phyloP scores from a whole-genome alignment of 2,888 invertebrate genomes.

The Diploptera punctata region DNA sequence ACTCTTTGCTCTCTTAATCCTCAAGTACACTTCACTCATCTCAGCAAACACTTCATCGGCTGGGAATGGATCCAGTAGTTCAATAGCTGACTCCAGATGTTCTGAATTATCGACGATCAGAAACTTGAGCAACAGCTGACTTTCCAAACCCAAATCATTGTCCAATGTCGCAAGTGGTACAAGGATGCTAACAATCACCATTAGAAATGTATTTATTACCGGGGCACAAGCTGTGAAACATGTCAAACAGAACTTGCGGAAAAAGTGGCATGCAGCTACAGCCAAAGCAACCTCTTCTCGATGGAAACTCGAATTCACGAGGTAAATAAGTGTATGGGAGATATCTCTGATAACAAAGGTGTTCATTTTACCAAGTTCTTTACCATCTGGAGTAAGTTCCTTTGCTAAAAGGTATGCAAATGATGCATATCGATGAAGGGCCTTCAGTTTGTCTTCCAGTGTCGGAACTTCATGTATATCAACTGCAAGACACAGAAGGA shows the following conservation, averaged over 20 bases:
- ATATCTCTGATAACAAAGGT: conserved; percentile 32
- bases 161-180: conserved; percentile 23
- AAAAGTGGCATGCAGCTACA: conserved; percentile 32
- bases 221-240: conserved; percentile 25
- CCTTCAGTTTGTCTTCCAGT: conserved; percentile 60
- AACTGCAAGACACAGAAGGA: conserved; percentile 60
- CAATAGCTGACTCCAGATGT: conserved; percentile 57
- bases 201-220: conserved; percentile 9
- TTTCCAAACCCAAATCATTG: conserved; percentile 47
- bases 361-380: conserved; percentile 55
- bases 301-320: neutral
- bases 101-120: conserved; percentile 60
- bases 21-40: conserved; percentile 24
- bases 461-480: conserved; percentile 58
- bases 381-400: conserved; percentile 25
- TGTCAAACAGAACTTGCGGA: conserved; percentile 16
- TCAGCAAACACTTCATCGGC: conserved; percentile 12
- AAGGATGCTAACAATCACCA: conserved; percentile 16
- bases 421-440: conserved; percentile 63
- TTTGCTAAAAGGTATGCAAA: conserved; percentile 58
- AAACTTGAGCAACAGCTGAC: conserved; percentile 54
- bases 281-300: conserved; percentile 6
- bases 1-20: conserved; percentile 9
- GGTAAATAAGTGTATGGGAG: conserved; percentile 30
- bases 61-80: conserved; percentile 61